Evolutionary conservation across 2,888 invertebrate species (phyloP).

Genomic region (Graphium colonna): DNA sequence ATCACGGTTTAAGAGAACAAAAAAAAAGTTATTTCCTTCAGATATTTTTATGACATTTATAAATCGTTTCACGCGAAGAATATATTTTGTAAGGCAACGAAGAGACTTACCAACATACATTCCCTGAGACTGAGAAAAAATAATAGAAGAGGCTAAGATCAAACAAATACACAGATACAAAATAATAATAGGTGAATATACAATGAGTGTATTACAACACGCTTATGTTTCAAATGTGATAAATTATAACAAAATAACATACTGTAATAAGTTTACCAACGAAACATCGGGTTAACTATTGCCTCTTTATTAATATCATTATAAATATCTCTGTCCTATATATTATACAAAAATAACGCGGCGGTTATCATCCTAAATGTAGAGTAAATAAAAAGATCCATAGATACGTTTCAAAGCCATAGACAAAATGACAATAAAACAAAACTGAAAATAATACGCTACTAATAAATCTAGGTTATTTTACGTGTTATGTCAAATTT

Average conservation of each 20-base stretch:
- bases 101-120: conserved; percentile 78
- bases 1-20: conserved; percentile 37
- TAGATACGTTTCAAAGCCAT: conserved; percentile 7
- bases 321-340: conserved; percentile 52
- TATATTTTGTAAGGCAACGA: conserved; percentile 75
- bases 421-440: conserved; percentile 12
- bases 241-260: conserved; percentile 43
- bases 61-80: conserved; percentile 55
- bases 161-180: conserved; percentile 47
- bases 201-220: conserved; percentile 29
- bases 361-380: neutral
- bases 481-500: neutral
- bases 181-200: conserved; percentile 50
- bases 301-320: conserved; percentile 51
- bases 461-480: neutral
- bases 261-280: conserved; percentile 37
- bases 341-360: neutral
- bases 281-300: conserved; percentile 47
- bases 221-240: conserved; percentile 42
- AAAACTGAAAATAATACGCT: neutral
- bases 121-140: conserved; percentile 75
- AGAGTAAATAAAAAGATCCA: conserved; percentile 1
- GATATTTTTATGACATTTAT: conserved; percentile 72
- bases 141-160: conserved; percentile 65
- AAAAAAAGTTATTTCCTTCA: conserved; percentile 53